A percentile compares a stretch with the other conserved stretches of the same genome.
Conservation (phyloP, 2,888 invertebrate species). For the Pristionchus japonicus region DNA sequence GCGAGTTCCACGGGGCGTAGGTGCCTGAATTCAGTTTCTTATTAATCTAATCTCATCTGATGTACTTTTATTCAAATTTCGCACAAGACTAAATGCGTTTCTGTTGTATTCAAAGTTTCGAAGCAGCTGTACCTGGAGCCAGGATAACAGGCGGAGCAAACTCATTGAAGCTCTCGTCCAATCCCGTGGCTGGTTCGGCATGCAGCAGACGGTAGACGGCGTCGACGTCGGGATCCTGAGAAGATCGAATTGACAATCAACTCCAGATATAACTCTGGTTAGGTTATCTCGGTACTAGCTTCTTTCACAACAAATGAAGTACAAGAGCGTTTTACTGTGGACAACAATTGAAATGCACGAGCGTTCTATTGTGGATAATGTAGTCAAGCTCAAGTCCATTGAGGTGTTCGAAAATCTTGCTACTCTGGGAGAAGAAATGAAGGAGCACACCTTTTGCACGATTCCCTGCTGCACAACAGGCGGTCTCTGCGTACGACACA, state of each 20-base stretch:
- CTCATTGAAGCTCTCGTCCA: conserved; percentile 53
- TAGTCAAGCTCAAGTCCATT: no score
- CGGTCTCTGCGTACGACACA: conserved; percentile 51
- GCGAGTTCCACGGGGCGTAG: conserved; percentile 62
- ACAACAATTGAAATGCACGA: no score
- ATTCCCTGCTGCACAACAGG: conserved; percentile 60
- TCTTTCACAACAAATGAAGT: no score
- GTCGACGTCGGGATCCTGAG: conserved; percentile 48
- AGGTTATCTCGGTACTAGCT: no score
- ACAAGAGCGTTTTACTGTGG: no score
- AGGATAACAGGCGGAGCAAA: conserved; percentile 56
- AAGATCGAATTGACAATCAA: neutral
- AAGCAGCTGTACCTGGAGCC: conserved; percentile 52
- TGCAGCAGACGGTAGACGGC: conserved; percentile 53
- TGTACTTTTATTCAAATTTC: no score
- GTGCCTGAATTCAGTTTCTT: conserved; percentile 7
- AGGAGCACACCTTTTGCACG: conserved; percentile 51
- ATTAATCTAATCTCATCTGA: neutral
- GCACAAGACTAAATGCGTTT: no score
- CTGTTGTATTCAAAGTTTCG: no score
- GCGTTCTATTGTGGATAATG: no score
- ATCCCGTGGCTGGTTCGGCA: conserved; percentile 51
- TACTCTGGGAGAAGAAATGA: neutral
- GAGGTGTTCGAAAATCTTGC: no score
- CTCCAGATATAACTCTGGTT: no score